Conservation (phyloP, 2,113 vertebrate genomes). For the Bufo bufo region DNA sequence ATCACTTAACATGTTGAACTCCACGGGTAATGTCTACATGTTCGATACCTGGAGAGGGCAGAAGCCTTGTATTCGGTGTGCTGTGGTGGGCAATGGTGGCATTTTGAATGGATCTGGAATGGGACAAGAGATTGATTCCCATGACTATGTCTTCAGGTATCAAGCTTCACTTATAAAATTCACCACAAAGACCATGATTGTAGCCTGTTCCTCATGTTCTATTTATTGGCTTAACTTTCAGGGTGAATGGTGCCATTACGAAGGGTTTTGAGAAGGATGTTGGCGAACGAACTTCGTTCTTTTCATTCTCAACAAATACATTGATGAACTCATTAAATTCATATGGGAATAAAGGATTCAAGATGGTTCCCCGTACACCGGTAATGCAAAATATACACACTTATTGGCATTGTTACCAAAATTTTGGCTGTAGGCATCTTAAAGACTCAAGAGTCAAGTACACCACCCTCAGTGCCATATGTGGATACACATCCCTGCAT, state of each 20-base stretch:
- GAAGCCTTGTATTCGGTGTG: slow-evolving; percentile 67
- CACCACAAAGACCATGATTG: too few relatives aligned
- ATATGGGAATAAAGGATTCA: slow-evolving; percentile 67
- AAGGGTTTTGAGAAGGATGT: slow-evolving; percentile 77
- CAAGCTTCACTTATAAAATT: background rate
- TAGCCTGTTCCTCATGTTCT: background rate
- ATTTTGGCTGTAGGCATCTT: background rate
- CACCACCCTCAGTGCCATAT: too few relatives aligned
- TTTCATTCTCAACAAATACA: slow-evolving; percentile 82
- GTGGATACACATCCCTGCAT: too few relatives aligned
- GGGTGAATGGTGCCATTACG: slow-evolving; percentile 76
- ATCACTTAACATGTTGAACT: slow-evolving; percentile 71
- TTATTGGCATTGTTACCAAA: slow-evolving; percentile 22
- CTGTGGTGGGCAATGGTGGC: slow-evolving; percentile 76
- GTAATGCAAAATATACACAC: slow-evolving; percentile 39
- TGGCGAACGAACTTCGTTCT: slow-evolving; percentile 77
- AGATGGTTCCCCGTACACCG: slow-evolving; percentile 62
- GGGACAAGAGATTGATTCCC: slow-evolving; percentile 76
- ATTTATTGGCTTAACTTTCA: slow-evolving; percentile 49
- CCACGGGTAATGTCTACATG: slow-evolving; percentile 66
- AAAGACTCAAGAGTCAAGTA: too few relatives aligned
- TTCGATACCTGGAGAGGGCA: slow-evolving; percentile 71
- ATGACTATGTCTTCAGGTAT: slow-evolving; percentile 82
- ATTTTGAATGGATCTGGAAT: slow-evolving; percentile 74
- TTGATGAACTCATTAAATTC: slow-evolving; percentile 74